phyloP scores from a whole-genome alignment of 2,888 invertebrate genomes.

The Choreutis nemorana region DNA sequence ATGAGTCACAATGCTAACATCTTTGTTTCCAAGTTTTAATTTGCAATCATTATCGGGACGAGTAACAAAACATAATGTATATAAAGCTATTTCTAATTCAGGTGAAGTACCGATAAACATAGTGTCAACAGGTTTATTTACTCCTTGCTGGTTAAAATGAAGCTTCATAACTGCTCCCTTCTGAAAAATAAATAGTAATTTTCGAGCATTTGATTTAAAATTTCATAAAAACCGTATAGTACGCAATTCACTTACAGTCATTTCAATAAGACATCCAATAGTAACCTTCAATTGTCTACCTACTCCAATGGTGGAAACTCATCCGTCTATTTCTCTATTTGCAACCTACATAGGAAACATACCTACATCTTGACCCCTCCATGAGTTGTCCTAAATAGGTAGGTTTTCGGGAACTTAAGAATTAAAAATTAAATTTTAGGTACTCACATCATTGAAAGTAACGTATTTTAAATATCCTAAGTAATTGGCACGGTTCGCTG shows the following conservation, averaged over 20 bases:
- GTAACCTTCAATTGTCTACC: too few relatives aligned
- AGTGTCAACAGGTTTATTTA: slow-evolving; percentile 79
- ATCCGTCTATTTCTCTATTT: too few relatives aligned
- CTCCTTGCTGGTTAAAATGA: slow-evolving; percentile 74
- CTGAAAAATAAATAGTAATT: slow-evolving; percentile 44
- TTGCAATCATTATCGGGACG: slow-evolving; percentile 79
- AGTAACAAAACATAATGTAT: slow-evolving; percentile 85
- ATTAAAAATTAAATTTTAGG: too few relatives aligned
- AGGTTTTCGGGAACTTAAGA: not conserved
- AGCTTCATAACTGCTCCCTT: slow-evolving; percentile 79
- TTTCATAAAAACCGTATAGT: too few relatives aligned
- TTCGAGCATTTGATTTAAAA: too few relatives aligned
- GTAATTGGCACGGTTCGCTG: slow-evolving; percentile 74
- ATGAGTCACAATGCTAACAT: slow-evolving; percentile 77
- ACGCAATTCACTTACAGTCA: too few relatives aligned
- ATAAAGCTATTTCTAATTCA: slow-evolving; percentile 89
- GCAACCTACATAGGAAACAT: too few relatives aligned
- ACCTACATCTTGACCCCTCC: too few relatives aligned
- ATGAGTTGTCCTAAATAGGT: too few relatives aligned
- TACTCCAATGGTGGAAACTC: too few relatives aligned
- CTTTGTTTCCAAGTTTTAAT: slow-evolving; percentile 74
- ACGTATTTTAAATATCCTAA: slow-evolving; percentile 79
- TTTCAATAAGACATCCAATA: too few relatives aligned
- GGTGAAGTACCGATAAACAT: slow-evolving; percentile 89
- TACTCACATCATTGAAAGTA: slow-evolving; percentile 75